Base-by-base conservation (phyloP, 2,888 invertebrate species). In the Tachina lurida region DNA sequence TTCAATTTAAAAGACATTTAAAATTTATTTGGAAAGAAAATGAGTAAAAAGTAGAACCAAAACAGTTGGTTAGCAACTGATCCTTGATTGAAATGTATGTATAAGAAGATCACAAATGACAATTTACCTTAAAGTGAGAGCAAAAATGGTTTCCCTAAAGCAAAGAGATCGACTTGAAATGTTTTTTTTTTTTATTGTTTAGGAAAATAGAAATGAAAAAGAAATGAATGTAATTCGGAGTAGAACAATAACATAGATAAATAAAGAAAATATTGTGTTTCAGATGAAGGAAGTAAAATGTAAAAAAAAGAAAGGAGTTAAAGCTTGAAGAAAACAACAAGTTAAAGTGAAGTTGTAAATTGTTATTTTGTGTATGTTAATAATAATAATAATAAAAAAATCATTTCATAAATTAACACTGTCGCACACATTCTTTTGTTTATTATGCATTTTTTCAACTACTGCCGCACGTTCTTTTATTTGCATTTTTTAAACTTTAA, bases 71-170 rank as follows among this genome's bases (percentile, higher is more conserved):
- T 43, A 43, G 10, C 10, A 63, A 75, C 84, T 68, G 70, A 31
- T 70, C 49, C 17, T 49, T 31, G 22, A 74, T 65, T 58, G 45
- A 83, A 45, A 73, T 19, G 19, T 17, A 56, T 17, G 7, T 4
- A 31, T 5, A 31, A 31, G 31, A 47, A 68, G 19, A 70, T 70
- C 41, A 80, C 19, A 52, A 9, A 76, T 78, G 62, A 81, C 22
- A 81, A 74, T 74, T 75, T 79, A 74, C 74, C 74, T 79, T 74
- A 79, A 75, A 75, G 56, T 73, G 52, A 80, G 75, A 68, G 70
- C 65, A 80, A 79, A 74, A 60, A 71, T 75, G 68, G 68, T 78
- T 54, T 75, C 67, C 62, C 78, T 79, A 56, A 70, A 81, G 75
- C 75, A 62, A 58, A 65, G 17, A 74, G 43, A 70, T 17, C 43